Evolutionary conservation across 1,140 invertebrate species (phyloP).

Genomic region (Aphis gossypii): DNA sequence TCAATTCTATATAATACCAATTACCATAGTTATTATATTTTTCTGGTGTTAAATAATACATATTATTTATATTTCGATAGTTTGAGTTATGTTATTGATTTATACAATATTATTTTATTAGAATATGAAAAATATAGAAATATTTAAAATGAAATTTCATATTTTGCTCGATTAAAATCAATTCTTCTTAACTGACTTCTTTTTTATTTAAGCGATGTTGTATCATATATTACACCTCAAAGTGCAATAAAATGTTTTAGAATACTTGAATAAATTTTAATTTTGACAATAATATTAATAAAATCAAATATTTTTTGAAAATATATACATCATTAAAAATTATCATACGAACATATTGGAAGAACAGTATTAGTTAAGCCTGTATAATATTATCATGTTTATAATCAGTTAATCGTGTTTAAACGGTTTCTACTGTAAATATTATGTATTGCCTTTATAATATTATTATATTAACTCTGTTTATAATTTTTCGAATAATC

Average conservation of each 20-base stretch:
- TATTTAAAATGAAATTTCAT: not conserved
- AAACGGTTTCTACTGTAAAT: slow-evolving; percentile 11
- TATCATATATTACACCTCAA: not conserved
- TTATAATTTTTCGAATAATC: not conserved
- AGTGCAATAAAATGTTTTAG: not conserved
- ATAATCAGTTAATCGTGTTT: not conserved
- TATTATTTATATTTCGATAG: not conserved
- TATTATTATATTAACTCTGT: not conserved
- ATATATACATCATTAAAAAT: not conserved
- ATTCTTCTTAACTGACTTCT: not conserved
- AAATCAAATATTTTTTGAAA: not conserved
- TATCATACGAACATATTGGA: not conserved
- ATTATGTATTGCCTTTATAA: not conserved
- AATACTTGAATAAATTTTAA: not conserved
- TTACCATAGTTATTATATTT: not conserved
- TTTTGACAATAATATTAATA: not conserved
- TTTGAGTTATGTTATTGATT: not conserved
- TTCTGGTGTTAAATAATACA: not conserved
- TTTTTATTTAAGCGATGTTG: not conserved
- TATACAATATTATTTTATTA: not conserved
- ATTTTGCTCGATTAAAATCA: not conserved
- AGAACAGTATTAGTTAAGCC: not conserved
- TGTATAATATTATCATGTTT: not conserved
- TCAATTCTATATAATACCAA: not conserved
- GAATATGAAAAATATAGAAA: not conserved